Base-by-base conservation (phyloP, 2,888 invertebrate species). In the Panorpa germanica region DNA sequence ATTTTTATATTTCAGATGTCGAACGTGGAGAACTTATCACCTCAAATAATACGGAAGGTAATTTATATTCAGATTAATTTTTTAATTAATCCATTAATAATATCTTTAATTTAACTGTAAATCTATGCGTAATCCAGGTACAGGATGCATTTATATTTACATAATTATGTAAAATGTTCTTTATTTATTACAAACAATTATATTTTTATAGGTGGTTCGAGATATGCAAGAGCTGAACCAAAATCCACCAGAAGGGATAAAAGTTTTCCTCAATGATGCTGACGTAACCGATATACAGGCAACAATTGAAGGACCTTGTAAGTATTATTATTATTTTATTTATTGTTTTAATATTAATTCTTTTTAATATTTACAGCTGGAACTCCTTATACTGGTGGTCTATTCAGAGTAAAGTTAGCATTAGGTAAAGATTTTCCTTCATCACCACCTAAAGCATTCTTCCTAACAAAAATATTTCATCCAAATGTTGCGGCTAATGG, bases 391-490 rank as follows among this genome's bases (percentile, higher is more conserved):
- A 65, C 72, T 38, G 77, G 80, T 35, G 93, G 93, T 29, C 60
- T 72, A 41, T 95, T 95, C 57, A 74, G 76, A 51, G 77, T 91
- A 37, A 88, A 90, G 53, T 58, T 95, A 41, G 75, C 75, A 37
- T 64, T 95, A 34, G 83, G 85, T 9, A 88, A 88, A 60, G 86
- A 86, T 53, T 95, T 88, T 56, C 93, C 93, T 7, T 65, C 74
- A 43, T 71, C 76, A 42, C 88, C 93, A 40, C 93, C 93, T 26
- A 90, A 90, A 58, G 91, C 82, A 33, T 76, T 63, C 59, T 95
- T 95, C 56, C 61, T 88, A 36, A 95, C 93, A 31, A 86, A 83
- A 64, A 86, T 95, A 49, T 95, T 95, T 61, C 93, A 95, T 57
- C 93, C 93, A 15, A 95, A 95, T 63, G 91, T 95, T 42, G 78